Evolutionary conservation across 2,113 vertebrate genomes (phyloP).

Genomic region (Petrocephalus zakoni): DNA sequence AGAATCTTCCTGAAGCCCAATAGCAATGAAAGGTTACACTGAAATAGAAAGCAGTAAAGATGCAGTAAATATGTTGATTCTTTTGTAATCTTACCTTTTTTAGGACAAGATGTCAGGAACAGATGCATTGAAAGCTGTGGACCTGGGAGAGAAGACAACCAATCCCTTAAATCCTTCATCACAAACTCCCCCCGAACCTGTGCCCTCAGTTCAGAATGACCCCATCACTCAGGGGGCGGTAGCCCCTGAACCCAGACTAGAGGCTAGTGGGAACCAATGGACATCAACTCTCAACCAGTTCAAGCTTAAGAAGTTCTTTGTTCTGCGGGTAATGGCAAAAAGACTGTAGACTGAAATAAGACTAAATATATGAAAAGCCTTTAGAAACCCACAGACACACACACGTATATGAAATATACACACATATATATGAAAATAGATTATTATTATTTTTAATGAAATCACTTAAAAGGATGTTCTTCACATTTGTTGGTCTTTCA

Average conservation of each 20-base stretch:
- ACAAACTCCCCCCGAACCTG: neutral
- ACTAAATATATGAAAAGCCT: neutral
- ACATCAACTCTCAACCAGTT: neutral
- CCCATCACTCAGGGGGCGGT: neutral
- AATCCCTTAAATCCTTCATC: neutral
- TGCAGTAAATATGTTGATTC: neutral
- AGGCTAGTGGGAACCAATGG: neutral
- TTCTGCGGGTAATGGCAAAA: neutral
- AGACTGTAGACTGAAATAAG: neutral
- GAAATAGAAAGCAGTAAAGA: neutral
- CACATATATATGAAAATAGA: neutral
- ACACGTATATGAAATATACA: neutral
- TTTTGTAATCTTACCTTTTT: neutral
- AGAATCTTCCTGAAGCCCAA: neutral
- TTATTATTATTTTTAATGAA: neutral
- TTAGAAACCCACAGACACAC: neutral
- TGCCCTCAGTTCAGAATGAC: neutral
- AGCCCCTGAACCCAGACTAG: neutral
- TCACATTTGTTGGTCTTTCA: neutral
- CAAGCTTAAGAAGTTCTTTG: slow-evolving; percentile 11
- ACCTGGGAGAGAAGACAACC: neutral
- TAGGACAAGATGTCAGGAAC: neutral
- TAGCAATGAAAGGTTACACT: neutral
- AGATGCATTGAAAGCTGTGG: neutral
- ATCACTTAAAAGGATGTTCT: neutral